Conservation (phyloP, 2,113 vertebrate species). For the Murina feae region DNA sequence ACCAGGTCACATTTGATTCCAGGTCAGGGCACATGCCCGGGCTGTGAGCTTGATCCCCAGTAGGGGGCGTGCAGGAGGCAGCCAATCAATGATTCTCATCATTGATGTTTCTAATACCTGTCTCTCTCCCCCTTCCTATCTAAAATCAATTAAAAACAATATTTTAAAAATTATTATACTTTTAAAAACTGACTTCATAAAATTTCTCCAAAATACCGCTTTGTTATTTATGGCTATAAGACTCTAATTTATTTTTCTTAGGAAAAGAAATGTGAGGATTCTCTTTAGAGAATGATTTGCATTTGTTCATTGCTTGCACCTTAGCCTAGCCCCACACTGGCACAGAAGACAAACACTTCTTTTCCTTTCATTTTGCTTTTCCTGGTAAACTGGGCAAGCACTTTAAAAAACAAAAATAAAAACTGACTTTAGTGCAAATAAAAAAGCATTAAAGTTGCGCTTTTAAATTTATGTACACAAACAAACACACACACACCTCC, state of each 20-base stretch:
- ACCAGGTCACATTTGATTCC: too few species aligned
- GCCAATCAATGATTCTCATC: too few species aligned
- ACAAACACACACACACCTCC: neutral
- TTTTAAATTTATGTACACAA: neutral
- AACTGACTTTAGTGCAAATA: neutral
- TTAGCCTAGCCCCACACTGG: fast-evolving
- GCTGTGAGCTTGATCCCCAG: too few species aligned
- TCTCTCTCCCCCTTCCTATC: too few species aligned
- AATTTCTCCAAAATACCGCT: neutral
- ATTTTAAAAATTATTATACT: neutral
- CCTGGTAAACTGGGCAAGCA: neutral
- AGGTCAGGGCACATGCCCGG: too few species aligned
- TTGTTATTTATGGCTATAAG: neutral
- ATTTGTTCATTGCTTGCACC: fast-evolving
- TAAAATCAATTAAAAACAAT: too few species aligned
- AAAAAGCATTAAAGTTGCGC: neutral
- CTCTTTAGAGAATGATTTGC: too few species aligned
- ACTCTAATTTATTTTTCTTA: neutral
- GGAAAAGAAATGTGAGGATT: neutral
- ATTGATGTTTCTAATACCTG: too few species aligned
- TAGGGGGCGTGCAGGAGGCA: too few species aligned
- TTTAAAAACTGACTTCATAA: neutral
- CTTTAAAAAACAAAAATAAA: neutral
- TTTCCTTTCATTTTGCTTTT: neutral
- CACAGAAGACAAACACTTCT: too few species aligned